Evolutionary conservation across 2,797 vertebrate genomes (phyloP), one percentile per base, ranked within the genome.

Genomic region (Trachops cirrhosus): DNA sequence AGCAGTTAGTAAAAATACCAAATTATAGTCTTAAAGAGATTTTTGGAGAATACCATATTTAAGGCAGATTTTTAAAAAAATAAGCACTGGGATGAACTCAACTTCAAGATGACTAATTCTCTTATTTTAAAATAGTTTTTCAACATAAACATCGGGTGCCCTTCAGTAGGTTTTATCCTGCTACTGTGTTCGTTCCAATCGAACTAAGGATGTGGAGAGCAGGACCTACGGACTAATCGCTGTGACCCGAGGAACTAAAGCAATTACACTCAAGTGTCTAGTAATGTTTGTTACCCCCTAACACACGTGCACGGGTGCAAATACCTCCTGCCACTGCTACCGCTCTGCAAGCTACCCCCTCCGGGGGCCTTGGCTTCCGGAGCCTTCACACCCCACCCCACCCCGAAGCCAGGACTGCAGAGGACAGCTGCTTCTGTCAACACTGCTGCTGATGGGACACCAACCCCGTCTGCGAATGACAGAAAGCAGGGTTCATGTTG

Each of bases 31-130:
- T 86, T 91, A 11, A 57, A 88, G n/a, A 50, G 4, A 68, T 16
- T 89, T 70, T 91, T 79, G 32, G 22, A 92, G 50, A 68, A 86
- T 50, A 48, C 32, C 86, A 34, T 16, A 74, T 26, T 64, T 86
- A 64, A 54, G 26, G 4, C 5, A 82, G 54, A 77, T 26, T 41
- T 41, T 89, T 7, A 52, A 52, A 52, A 52, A 50, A 48, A 24
- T 62, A 77, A 67, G 32, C 11, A 54, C 12, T 64, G 18, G 19
- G 15, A 73, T 32, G 54, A 48, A 84, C 39, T 41, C 29, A 88
- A 70, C 1, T 19, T 82, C 41, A 85, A 70, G 34, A 71, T 9
- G 0, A 54, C 12, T 26, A 86, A 59, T 57, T 84, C 26, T 86
- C 24, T 48, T 24, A 68, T 92, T 71, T 9, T 46, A 80, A 82